Evolutionary conservation across 30 jellyfish, hydroid and myxozoan species (phyloP).

Genomic region (Aurelia aurita complex sp. Pacific): DNA sequence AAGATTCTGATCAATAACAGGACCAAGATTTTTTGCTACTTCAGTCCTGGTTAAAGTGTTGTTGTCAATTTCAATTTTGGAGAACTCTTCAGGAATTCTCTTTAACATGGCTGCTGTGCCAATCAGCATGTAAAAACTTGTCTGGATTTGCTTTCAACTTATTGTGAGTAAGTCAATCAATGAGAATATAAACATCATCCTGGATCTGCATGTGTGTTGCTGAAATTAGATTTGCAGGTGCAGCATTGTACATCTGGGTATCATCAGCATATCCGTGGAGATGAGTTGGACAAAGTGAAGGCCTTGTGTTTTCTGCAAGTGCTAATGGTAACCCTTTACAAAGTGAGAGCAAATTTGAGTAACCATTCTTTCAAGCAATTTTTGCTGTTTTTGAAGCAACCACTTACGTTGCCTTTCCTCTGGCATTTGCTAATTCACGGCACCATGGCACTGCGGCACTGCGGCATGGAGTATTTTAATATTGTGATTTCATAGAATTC

Average conservation of each 20-base stretch:
- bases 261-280: conserved; percentile 69
- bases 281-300: conserved; percentile 57
- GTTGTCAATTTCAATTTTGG: too few species aligned
- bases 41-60: conserved; percentile 59
- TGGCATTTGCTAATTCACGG: too few species aligned
- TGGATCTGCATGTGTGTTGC: conserved; percentile 69
- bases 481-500: too few species aligned
- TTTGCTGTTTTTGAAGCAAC: too few species aligned
- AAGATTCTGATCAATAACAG: conserved; percentile 55
- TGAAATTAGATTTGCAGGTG: conserved; percentile 52
- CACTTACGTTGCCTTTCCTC: too few species aligned
- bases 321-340: conserved; percentile 53
- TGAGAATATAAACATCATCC: too few species aligned
- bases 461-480: too few species aligned
- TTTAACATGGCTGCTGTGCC: conserved; percentile 62
- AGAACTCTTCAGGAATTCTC: conserved; percentile 61
- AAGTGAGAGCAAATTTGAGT: too few species aligned
- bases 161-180: too few species aligned
- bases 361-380: too few species aligned
- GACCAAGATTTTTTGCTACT: conserved; percentile 53
- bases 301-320: conserved; percentile 59
- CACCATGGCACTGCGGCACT: too few species aligned
- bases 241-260: conserved; percentile 69
- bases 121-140: conserved; percentile 50
- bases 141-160: conserved; percentile 62